Base-by-base conservation (phyloP, 2,888 invertebrate species). In the Cheilosia scutellata region DNA sequence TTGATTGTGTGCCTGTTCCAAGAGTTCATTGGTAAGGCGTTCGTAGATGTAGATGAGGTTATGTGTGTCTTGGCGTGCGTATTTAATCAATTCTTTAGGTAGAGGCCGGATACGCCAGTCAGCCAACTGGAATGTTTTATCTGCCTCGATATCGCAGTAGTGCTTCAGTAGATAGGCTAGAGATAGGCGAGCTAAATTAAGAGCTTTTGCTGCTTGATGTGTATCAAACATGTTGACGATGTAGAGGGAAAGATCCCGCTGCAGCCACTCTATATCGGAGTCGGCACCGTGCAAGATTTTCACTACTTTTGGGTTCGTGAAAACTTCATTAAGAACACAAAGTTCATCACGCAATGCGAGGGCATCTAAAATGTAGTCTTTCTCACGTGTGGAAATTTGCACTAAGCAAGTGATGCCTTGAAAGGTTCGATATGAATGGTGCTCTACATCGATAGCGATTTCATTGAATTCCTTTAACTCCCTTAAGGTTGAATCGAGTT, bases 211-310 rank as follows among this genome's bases (percentile, higher is more conserved):
- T 0, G 98, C 99, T 90, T 96, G 96, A 90, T 97, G 95, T 0
- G 99, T 99, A 92, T 99, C 99, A 91, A 99, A 99, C 95, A 99
- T 95, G 88, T 99, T 98, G 0, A 99, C 98, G 2, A 99, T 93
- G 91, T 99, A 99, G 1, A 99, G 91, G 0, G 98, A 97, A 74
- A 99, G 95, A 93, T 99, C 99, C 16, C 98, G 94, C 92, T 99
- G 99, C 37, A 99, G 93, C 99, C 99, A 99, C 40, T 95, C 93
- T 20, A 99, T 94, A 90, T 99, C 99, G 80, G 91, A 93, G 77
- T 96, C 96, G 0, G 98, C 97, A 9, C 99, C 99, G 91, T 99
- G 99, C 88, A 99, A 96, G 5, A 97, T 98, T 94, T 99, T 99
- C 0, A 98, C 91, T 89, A 98, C 96, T 65, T 94, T 95, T 0